Conservation (phyloP, 2,888 invertebrate genomes). For the Acleris holmiana region DNA sequence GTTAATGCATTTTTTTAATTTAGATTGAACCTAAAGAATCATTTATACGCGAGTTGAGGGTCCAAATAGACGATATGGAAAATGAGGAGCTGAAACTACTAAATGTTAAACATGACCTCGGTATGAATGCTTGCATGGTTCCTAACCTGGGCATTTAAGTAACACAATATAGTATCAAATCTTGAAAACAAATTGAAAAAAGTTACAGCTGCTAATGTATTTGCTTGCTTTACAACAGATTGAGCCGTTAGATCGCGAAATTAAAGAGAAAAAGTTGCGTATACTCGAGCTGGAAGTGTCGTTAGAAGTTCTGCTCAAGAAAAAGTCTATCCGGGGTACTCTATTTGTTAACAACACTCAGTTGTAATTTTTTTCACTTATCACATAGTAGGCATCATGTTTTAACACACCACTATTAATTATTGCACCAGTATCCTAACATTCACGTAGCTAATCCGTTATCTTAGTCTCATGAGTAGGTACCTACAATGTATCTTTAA, state of each 20-base stretch:
- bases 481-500: neutral
- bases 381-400: conserved; percentile 26
- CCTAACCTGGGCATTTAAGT: conserved; percentile 18
- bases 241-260: conserved; percentile 93
- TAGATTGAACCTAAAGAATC: conserved; percentile 94
- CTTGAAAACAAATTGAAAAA: conserved; percentile 53
- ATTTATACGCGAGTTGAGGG: conserved; percentile 91
- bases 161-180: conserved; percentile 10
- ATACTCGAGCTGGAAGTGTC: conserved; percentile 93
- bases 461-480: neutral
- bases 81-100: conserved; percentile 89
- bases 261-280: conserved; percentile 92
- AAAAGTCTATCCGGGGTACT: conserved; percentile 86
- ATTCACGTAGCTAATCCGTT: conserved; percentile 1
- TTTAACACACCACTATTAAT: conserved; percentile 43
- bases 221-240: conserved; percentile 78
- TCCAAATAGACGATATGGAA: conserved; percentile 94
- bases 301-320: conserved; percentile 90
- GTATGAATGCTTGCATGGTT: conserved; percentile 56
- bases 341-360: conserved; percentile 47
- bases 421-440: conserved; percentile 40
- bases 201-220: conserved; percentile 71
- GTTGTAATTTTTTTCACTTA: conserved; percentile 79
- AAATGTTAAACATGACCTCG: conserved; percentile 73
- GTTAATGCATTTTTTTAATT: conserved; percentile 27